Evolutionary conservation across 1,140 invertebrate species (phyloP), one percentile per base, ranked within the genome.

Genomic region (Tribolium madens): DNA sequence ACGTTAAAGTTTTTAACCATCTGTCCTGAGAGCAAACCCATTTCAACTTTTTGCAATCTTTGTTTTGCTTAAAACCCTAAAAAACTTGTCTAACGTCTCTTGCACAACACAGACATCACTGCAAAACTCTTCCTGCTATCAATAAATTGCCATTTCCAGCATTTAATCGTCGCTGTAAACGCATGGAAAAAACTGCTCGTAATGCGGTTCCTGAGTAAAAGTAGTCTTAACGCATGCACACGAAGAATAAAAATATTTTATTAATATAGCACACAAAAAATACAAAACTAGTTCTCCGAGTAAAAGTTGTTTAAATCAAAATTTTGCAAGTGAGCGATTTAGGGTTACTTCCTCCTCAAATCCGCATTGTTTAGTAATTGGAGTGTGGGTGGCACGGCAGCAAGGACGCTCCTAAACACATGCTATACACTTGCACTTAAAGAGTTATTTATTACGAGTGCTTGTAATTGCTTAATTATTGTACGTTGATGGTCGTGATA

Each of bases 141-240:
- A 18, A 57, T 57, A 57, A 57, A 57, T 57, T 21, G 15, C 52
- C 52, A 57, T 57, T 57, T 57, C 52, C 15, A 57, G 52, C 9
- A 10, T 57, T 57, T 21, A 57, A 57, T 57, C 52, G 52, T 21
- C 52, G 14, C 52, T 9, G 17, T 12, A 7, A 50, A 14, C 48
- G 5, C 48, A 50, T 50, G 9, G 17, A 57, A 57, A 57, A 57
- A 57, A 57, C 14, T 12, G 0, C 18, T 10, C 13, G 9, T 18
- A 53, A 53, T 57, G 13, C 52, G 18, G 52, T 57, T 57, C 52
- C 52, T 57, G 52, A 57, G 52, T 57, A 57, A 57, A 57, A 57
- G 52, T 57, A 21, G 52, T 57, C 13, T 57, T 57, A 2, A 10
- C 17, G 15, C 4, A 17, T 57, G 9, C 15, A 17, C 52, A 12